A percentile compares a stretch with the other conserved stretches of the same genome.
Conservation (phyloP, 2,113 vertebrate genomes). For the Actinemys pallida region DNA sequence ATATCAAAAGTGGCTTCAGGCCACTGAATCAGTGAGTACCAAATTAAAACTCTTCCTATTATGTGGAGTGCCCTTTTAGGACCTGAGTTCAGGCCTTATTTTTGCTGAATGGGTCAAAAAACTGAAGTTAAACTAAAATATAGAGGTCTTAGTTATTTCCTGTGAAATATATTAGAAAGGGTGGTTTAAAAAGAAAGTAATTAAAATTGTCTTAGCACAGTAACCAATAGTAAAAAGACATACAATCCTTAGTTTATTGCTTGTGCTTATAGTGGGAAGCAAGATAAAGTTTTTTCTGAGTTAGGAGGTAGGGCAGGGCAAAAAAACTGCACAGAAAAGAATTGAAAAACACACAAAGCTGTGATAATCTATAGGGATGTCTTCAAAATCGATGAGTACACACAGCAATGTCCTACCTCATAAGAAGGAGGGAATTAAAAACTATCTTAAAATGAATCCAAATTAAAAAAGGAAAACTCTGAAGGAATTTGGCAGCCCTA, state of each 20-base stretch:
- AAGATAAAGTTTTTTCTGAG: neutral
- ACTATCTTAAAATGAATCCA: neutral
- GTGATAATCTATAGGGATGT: neutral
- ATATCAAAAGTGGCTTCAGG: conserved; percentile 28
- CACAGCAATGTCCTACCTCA: neutral
- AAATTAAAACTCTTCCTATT: neutral
- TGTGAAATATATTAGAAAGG: neutral
- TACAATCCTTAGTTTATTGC: neutral
- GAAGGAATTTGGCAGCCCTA: neutral
- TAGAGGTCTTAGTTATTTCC: neutral
- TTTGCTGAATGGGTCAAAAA: neutral
- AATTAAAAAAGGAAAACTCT: neutral
- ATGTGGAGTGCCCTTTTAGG: conserved; percentile 10
- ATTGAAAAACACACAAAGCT: neutral
- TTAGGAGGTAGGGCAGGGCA: neutral
- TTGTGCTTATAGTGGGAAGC: neutral
- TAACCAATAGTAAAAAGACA: neutral
- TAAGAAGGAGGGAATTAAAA: neutral
- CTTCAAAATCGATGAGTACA: neutral
- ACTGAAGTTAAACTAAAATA: neutral
- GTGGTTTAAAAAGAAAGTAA: neutral
- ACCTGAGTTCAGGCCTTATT: neutral
- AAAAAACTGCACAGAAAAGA: neutral
- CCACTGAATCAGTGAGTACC: neutral
- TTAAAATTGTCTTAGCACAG: neutral